Percentiles rank a stretch among this genome's conserved stretches.
Conservation (phyloP, 2,888 invertebrate genomes). For the Sphaeridia pumilis region DNA sequence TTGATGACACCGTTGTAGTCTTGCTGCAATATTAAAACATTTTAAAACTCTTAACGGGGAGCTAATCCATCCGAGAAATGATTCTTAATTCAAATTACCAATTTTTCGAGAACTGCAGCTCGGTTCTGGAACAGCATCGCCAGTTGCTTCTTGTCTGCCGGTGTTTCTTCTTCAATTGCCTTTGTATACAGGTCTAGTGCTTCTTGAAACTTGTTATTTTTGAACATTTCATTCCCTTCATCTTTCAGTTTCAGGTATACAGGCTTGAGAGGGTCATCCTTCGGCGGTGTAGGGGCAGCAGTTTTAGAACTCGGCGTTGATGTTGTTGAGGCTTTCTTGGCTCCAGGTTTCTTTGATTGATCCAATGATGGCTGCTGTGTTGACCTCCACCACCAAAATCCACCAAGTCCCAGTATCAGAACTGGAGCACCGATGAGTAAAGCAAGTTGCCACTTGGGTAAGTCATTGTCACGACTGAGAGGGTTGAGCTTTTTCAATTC, state of each 20-base stretch:
- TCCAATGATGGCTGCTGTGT: no score
- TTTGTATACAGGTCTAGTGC: conserved; percentile 80
- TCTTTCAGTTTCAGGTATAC: conserved; percentile 50
- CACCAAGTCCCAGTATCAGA: conserved; percentile 10
- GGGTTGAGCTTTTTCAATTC: neutral
- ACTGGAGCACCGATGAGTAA: conserved; percentile 15
- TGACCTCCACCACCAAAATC: conserved; percentile 17
- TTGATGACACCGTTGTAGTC: conserved; percentile 72
- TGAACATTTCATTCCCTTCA: conserved; percentile 78
- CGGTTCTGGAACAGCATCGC: conserved; percentile 92
- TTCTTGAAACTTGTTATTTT: conserved; percentile 74
- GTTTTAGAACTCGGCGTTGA: neutral
- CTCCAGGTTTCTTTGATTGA: neutral
- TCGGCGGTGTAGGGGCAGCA: neutral
- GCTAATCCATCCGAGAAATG: neutral
- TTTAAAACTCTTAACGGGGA: neutral
- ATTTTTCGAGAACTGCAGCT: conserved; percentile 86
- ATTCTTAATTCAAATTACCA: conserved; percentile 43
- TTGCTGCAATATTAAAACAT: conserved; percentile 30
- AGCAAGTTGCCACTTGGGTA: conserved; percentile 18
- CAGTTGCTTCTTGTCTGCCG: conserved; percentile 57
- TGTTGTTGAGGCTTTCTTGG: neutral
- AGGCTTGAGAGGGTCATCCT: conserved; percentile 5
- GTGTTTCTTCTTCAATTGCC: conserved; percentile 81
- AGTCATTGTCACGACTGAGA: neutral